A percentile compares a stretch with the other conserved stretches of the same genome.
phyloP scores from a whole-genome alignment of 1,140 invertebrate species.

The Drosophila guanche region DNA sequence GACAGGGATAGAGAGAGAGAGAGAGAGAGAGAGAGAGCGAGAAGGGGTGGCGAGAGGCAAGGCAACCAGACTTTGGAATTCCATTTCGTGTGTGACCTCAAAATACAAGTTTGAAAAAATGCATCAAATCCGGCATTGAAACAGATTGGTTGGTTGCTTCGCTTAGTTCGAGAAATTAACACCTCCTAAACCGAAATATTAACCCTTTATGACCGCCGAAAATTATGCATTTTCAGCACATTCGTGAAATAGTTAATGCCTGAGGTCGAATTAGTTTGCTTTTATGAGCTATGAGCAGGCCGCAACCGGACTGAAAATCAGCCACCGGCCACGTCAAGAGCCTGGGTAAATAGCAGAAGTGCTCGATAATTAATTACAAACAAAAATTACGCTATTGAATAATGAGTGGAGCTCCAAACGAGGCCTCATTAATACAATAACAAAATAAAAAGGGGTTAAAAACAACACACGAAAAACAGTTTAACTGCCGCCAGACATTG shows the following conservation, averaged over 20 bases:
- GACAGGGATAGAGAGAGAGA: neutral
- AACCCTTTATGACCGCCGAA: constrained; percentile 33
- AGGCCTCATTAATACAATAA: constrained; percentile 55
- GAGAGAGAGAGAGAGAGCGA: neutral
- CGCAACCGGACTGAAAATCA: constrained; percentile 32
- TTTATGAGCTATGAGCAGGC: constrained; percentile 55
- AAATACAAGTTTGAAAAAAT: constrained; percentile 54
- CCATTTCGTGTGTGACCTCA: constrained; percentile 54
- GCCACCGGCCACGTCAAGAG: constrained; percentile 11
- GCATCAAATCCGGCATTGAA: constrained; percentile 64
- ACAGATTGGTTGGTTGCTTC: constrained; percentile 51
- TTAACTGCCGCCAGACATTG: constrained; percentile 48
- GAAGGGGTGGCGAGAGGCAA: constrained; percentile 7
- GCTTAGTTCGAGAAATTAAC: constrained; percentile 58
- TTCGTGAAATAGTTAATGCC: constrained; percentile 50
- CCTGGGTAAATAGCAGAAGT: constrained; percentile 36
- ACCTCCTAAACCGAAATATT: constrained; percentile 61
- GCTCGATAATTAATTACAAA: constrained; percentile 44
- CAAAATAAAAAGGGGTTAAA: constrained; percentile 33
- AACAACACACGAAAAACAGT: constrained; percentile 46
- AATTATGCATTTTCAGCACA: constrained; percentile 67
- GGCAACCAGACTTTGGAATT: constrained; percentile 37
- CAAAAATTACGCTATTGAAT: constrained; percentile 56
- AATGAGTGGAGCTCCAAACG: constrained; percentile 42
- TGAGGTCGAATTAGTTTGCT: constrained; percentile 63